Conservation (phyloP, 2,888 invertebrate species). For the Teleogryllus oceanicus region DNA sequence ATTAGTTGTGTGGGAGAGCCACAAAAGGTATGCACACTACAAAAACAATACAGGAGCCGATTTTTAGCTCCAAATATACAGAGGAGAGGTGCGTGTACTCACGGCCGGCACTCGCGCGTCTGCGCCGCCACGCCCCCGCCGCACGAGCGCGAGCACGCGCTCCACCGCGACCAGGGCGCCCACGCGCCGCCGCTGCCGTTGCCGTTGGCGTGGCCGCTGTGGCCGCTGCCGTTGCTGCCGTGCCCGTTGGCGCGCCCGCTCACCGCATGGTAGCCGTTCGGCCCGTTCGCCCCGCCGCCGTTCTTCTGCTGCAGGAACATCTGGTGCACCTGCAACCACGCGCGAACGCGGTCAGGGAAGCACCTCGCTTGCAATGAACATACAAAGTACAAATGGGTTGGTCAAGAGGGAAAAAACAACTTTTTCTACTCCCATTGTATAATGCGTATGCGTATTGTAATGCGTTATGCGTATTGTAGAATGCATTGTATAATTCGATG, state of each 20-base stretch:
- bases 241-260: neutral
- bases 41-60: no score
- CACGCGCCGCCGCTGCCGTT: neutral
- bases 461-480: no score
- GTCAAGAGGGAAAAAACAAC: no score
- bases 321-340: neutral
- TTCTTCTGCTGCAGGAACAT: conserved; percentile 7
- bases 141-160: neutral
- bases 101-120: neutral
- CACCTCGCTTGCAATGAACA: no score
- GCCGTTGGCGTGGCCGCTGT: neutral
- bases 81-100: neutral
- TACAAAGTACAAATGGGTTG: no score
- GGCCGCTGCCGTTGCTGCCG: neutral
- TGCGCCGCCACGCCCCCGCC: neutral
- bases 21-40: no score
- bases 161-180: neutral
- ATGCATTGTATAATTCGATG: no score
- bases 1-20: no score
- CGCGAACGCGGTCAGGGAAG: no score
- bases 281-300: neutral
- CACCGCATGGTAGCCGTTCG: neutral
- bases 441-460: no score
- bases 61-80: no score
- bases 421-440: no score